Percentiles rank a stretch among this genome's conserved stretches.
phyloP scores from a whole-genome alignment of 1,140 invertebrate species.

The Drosophila kepulauana region DNA sequence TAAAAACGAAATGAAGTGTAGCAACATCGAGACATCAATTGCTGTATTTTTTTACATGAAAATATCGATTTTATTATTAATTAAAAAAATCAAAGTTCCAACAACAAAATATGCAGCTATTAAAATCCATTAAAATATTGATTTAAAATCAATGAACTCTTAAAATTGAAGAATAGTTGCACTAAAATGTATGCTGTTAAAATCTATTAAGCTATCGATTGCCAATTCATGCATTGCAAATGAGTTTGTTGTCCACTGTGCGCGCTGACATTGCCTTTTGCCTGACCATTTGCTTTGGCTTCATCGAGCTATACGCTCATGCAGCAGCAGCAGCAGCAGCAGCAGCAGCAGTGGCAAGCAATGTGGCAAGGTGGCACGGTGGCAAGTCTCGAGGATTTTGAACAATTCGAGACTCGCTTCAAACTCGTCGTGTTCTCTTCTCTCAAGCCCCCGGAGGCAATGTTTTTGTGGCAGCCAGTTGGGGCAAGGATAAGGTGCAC shows the following conservation, averaged over 20 bases:
- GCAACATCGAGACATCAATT: no score
- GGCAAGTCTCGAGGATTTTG: constrained; percentile 36
- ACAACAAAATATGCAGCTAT: no score
- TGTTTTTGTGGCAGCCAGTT: constrained; percentile 1
- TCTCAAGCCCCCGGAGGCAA: neutral
- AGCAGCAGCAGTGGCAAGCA: neutral
- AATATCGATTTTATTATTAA: no score
- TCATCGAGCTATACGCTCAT: neutral
- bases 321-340: neutral
- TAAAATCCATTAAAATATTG: no score
- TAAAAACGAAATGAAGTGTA: no score
- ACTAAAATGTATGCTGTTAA: neutral
- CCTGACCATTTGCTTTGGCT: constrained; percentile 45
- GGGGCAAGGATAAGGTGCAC: neutral
- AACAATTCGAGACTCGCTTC: constrained; percentile 44
- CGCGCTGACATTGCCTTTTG: constrained; percentile 16
- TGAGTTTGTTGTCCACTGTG: constrained; percentile 17
- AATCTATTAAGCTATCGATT: neutral
- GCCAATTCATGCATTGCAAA: neutral
- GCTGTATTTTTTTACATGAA: no score
- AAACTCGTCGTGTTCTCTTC: neutral
- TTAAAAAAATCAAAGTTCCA: no score
- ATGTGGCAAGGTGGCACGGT: neutral
- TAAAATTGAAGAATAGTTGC: no score
- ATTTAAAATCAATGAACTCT: no score